Base-by-base conservation (phyloP, 2,888 invertebrate species). In the Rambutsinella grinnellia region DNA sequence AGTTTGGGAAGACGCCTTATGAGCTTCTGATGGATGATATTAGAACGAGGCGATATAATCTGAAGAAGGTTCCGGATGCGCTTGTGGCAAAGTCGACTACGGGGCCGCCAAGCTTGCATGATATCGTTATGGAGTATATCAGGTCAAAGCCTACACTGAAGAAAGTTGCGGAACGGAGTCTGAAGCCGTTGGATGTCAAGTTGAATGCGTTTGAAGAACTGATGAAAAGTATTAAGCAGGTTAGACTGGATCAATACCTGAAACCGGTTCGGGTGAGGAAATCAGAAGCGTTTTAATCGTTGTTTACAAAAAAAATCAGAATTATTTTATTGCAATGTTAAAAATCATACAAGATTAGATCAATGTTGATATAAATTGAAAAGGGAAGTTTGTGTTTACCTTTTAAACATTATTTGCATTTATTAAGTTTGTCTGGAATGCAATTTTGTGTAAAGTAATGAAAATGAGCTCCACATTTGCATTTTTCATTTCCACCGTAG, bases 21-120 rank as follows among this genome's bases (percentile, higher is more conserved):
- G 72, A 72, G 10, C 36, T 53, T 2, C 60, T 72, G 3, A 58
- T 72, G 72, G 72, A 72, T 1, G 72, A 72, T n/a, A 72, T 72
- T 8, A 56, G n/a, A 46, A 24, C 26, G 3, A 36, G 53, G 28
- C 49, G 44, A 23, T 72, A 53, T 24, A 57, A 44, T 15, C n/a
- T 72, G 8, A 65, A 23, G n/a, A 66, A 66, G 21, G 66, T 66
- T 44, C 6, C 61, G 3, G 2, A 46, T 3, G 49, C 47, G 6
- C 27, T 28, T 2, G 54, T 24, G 28, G 3, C 13, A 13, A 19
- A 6, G 13, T 13, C 15, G 27, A 2, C 6, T 5, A 49, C 13
- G 3, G 17, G n/a, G 15, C 36, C 6, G 0, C 8, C 24, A 13
- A 21, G 57, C 28, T 15, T 57, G n/a, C 71, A 71, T 44, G 58